Base-by-base conservation (phyloP, 2,113 vertebrate species). In the Isichthys henryi region DNA sequence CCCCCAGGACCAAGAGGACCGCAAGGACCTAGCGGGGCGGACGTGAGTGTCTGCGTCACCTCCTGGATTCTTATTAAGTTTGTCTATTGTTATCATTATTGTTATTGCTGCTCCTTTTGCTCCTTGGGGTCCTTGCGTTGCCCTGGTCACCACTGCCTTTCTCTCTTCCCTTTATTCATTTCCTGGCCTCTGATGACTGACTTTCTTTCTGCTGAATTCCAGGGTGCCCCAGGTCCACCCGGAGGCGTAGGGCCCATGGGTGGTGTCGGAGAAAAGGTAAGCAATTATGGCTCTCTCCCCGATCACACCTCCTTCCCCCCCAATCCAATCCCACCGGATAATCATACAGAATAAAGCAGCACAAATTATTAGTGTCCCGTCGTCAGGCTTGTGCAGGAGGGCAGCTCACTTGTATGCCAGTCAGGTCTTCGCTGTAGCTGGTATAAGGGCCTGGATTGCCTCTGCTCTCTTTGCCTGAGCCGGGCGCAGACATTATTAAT, bases 191-290 rank as follows among this genome's bases (percentile, higher is more conserved):
- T 88, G 53, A 88, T 46, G 86, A 43, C 50, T 35, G 27, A 50
- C 31, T 35, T 88, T 23, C 19, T 62, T 87, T 77, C 31, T 87
- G 13, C 88, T 53, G 88, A 17, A 56, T 90, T 74, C 90, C 91
- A 99, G 98, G 98, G 98, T 95, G 97, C 98, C 88, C 98, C 97
- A 96, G 98, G 98, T 6, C 98, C 97, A 0, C 94, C 97, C 10
- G 98, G 98, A 90, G 97, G 97, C 88, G 90, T 99, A 0, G 98
- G 98, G 49, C 92, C 97, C 48, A 96, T 96, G 94, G 98, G 98
- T 92, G 97, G 95, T 39, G 96, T 98, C 91, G 98, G 98, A 92
- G 97, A 99, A 90, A 99, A 99, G 96, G 98, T 99, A 93, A 95
- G 94, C 84, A 89, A 88, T 80, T 23, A 35, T 62, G 35, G 21